Base-by-base conservation (phyloP, 35 echinoderm and acorn worm genomes). In the Amphiura filiformis region DNA sequence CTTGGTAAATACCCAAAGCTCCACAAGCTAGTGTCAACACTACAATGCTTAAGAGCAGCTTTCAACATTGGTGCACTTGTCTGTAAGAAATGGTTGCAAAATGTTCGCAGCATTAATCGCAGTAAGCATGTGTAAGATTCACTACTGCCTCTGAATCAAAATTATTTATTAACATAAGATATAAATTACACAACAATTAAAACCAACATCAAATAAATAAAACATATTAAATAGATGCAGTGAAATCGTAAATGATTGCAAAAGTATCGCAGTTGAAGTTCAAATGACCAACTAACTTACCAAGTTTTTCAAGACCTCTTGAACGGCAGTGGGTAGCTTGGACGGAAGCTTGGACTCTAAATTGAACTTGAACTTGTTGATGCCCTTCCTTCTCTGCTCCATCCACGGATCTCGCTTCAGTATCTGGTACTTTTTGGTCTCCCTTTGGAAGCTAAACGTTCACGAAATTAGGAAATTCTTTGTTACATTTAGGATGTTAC, bases 371-470 rank as follows among this genome's bases (percentile, higher is more conserved):
- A 92, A 79, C 36, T 80, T 86, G 30, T 92, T 87, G 61, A 92
- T 44, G 36, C 47, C 39, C 31, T 84, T 87, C 81, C 77, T 91
- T 61, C 83, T 34, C 64, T 85, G 35, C 36, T 79, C 39, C 79
- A 38, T 84, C 38, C 76, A 88, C 0, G 76, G 89, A 30, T 91
- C 88, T 41, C 56, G 80, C 57, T 57, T 85, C 1, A 88, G 79
- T 36, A 95, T 42, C 22, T 90, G 56, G 75, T 95, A 91, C 78
- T 95, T 95, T 85, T 86, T 86, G 1, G 88, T 79, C 22, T 65
- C 47, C 75, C 85, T 95, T n/a, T 82, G 44, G 80, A 95, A 95
- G 37, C 93, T 95, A 81, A 32, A 77, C 17, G 17, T n/a, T 47
- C 41, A 47, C 41, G 17, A 47, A 47, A 47, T 47, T 47, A 47